Evolutionary conservation across 2,113 vertebrate species (phyloP).

Genomic region (Carassius auratus): DNA sequence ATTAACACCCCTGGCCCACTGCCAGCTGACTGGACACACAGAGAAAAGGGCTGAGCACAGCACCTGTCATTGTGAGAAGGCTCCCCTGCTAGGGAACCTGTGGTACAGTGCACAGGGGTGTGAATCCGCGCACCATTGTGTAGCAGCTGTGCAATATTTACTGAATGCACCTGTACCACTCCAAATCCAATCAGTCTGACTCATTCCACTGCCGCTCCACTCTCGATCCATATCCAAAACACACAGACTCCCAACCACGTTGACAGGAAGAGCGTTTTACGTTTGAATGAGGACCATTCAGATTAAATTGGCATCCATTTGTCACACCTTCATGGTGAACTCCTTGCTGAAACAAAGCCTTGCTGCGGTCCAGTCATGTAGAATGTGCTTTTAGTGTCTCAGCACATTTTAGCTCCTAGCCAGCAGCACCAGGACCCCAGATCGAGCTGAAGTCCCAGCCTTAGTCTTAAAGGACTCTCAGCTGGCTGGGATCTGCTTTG

Average conservation of each 20-base stretch:
- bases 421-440: neutral
- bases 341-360: conserved; percentile 57
- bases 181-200: conserved; percentile 11
- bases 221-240: neutral
- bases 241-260: neutral
- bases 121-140: neutral
- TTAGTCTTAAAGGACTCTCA: conserved; percentile 64
- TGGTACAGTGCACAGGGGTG: neutral
- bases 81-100: conserved; percentile 4
- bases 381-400: conserved; percentile 35
- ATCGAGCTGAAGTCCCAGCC: conserved; percentile 63
- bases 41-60: conserved; percentile 50
- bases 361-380: conserved; percentile 55
- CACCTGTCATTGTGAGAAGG: conserved; percentile 48
- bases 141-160: conserved; percentile 11
- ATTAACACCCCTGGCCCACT: conserved; percentile 37
- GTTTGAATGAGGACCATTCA: neutral
- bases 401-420: conserved; percentile 2
- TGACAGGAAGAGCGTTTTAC: neutral
- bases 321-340: neutral
- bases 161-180: neutral
- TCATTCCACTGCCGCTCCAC: conserved; percentile 1
- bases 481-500: conserved; percentile 55
- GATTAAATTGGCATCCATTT: neutral
- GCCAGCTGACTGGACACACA: conserved; percentile 42